Percentiles rank a stretch among this genome's conserved stretches.
Conservation (phyloP, 2,888 invertebrate species). For the Crematogaster levior region DNA sequence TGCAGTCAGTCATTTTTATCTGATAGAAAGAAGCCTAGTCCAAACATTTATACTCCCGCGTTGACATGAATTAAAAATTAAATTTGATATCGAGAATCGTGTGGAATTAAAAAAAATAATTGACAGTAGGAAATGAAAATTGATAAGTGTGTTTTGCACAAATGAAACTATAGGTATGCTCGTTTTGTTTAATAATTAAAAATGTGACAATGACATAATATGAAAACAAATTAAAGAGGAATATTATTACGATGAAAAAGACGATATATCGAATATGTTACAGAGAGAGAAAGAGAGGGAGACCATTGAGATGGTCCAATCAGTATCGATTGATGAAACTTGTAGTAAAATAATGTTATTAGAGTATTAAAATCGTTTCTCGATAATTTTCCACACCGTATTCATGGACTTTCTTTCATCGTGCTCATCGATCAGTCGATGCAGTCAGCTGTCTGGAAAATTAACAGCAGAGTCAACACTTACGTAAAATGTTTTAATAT, state of each 20-base stretch:
- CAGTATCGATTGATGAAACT: conserved; percentile 28
- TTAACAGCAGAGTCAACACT: conserved; percentile 38
- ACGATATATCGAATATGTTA: not conserved
- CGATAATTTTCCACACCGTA: conserved; percentile 22
- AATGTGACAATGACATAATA: not conserved
- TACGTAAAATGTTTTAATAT: not conserved
- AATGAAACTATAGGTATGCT: not conserved
- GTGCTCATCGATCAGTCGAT: conserved; percentile 33
- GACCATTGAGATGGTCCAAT: not conserved
- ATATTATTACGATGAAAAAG: not conserved
- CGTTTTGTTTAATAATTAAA: not conserved
- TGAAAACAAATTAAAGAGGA: conserved; percentile 7
- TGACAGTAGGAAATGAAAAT: conserved; percentile 8
- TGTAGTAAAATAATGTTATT: conserved; percentile 14
- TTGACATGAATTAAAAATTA: conserved; percentile 4
- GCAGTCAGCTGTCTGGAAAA: conserved; percentile 39
- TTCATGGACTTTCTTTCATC: conserved; percentile 43
- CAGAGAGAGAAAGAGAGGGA: no score
- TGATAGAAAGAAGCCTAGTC: not conserved
- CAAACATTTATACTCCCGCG: not conserved
- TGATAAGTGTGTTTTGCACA: not conserved
- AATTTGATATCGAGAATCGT: not conserved
- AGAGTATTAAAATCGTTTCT: conserved; percentile 44
- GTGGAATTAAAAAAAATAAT: not conserved
- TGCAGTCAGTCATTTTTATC: not conserved